These are phyloP conservation scores for Sepiola atlantica DNA, from an alignment of 2,888 invertebrate genomes.

Conservation along the genomic window DNA sequence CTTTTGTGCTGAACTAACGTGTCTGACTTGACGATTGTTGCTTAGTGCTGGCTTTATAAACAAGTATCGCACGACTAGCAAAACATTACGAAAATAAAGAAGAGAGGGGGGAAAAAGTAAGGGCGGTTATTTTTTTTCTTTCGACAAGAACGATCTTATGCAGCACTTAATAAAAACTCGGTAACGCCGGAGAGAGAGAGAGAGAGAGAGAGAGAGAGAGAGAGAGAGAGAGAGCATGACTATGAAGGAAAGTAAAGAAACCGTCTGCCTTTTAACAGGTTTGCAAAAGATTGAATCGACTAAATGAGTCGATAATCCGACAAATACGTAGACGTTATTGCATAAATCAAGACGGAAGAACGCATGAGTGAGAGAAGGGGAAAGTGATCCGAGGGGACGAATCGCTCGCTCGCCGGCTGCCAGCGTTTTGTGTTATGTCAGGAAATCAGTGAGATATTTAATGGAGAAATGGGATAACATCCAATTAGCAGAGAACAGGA, in stretches of 20 bases:
- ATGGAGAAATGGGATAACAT: not conserved
- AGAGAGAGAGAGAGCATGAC: not conserved
- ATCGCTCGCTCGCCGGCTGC: not conserved
- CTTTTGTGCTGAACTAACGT: not conserved
- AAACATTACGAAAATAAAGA: not conserved
- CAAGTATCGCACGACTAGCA: not conserved
- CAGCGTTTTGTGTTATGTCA: not conserved
- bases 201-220: not conserved
- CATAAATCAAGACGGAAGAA: not conserved
- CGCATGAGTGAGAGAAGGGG: not conserved
- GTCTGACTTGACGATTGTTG: not conserved
- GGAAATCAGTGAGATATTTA: not conserved
- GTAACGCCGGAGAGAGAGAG: not conserved
- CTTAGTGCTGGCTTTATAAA: not conserved
- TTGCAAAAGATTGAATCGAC: not conserved
- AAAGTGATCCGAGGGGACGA: not conserved
- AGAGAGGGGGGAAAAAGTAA: not conserved
- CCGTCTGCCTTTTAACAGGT: not conserved
- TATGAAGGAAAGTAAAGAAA: too few relatives aligned
- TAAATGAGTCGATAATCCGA: not conserved
- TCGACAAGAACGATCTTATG: not conserved
- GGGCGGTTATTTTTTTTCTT: not conserved
- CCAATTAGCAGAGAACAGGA: not conserved
- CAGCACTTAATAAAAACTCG: not conserved
- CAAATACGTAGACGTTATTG: not conserved